These are phyloP conservation scores for Corythoichthys haematopterus DNA, from an alignment of 2,113 vertebrate genomes.

Conservation along the genomic window DNA sequence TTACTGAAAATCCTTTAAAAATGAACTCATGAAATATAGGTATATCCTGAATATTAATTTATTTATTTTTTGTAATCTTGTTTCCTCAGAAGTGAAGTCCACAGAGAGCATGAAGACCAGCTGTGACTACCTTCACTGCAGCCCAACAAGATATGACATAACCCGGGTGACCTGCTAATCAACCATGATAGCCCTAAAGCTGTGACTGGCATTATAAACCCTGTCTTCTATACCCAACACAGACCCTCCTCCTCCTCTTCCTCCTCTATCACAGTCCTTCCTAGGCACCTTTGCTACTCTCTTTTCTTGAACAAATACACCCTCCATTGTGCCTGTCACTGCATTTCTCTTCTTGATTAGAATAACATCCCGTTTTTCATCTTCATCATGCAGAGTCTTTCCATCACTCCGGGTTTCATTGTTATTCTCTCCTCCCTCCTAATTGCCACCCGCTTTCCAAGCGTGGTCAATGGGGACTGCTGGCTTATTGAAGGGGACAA, in stretches of 20 bases:
- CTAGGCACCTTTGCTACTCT: slow-evolving; percentile 7
- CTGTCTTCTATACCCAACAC: slow-evolving; percentile 30
- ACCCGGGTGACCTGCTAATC: slow-evolving; percentile 56
- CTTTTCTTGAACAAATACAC: slow-evolving; percentile 25
- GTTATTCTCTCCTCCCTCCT: slow-evolving; percentile 49
- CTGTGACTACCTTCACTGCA: slow-evolving; percentile 31
- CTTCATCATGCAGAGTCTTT: slow-evolving; percentile 63
- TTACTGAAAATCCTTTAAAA: not conserved
- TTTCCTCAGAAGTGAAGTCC: slow-evolving; percentile 20
- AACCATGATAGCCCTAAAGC: slow-evolving; percentile 45
- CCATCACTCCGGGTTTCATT: slow-evolving; percentile 36
- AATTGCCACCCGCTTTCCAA: slow-evolving; percentile 70
- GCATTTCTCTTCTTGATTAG: slow-evolving; percentile 7
- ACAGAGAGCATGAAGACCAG: slow-evolving; percentile 49
- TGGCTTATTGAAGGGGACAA: slow-evolving; percentile 99
- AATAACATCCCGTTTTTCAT: not conserved
- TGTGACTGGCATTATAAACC: slow-evolving; percentile 57
- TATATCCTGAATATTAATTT: not conserved
- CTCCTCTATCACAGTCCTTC: slow-evolving; percentile 19
- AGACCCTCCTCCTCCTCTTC: slow-evolving; percentile 18
- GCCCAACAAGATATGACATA: slow-evolving; percentile 41
- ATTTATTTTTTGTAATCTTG: slow-evolving; percentile 21
- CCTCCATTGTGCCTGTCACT: not conserved
- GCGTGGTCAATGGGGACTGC: slow-evolving; percentile 79
- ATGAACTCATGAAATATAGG: not conserved